These are phyloP conservation scores for Heliornis fulica DNA, from an alignment of 2,113 vertebrate genomes.

Conservation along the genomic window DNA sequence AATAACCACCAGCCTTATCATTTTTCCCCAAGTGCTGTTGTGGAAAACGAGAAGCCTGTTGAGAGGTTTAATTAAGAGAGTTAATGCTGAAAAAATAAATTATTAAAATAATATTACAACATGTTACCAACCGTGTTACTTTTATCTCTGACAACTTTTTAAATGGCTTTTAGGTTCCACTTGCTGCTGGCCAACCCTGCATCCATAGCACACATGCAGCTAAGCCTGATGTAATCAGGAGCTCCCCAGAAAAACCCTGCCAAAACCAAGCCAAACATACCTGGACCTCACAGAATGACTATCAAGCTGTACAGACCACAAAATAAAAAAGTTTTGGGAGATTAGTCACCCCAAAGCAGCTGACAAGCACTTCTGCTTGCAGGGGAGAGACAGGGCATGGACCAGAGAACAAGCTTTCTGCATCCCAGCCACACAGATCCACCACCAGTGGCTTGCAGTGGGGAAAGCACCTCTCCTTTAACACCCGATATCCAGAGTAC, in stretches of 20 bases:
- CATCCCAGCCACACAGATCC: neutral
- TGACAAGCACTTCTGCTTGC: neutral
- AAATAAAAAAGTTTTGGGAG: neutral
- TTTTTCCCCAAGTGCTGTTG: neutral
- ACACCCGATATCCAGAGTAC: neutral
- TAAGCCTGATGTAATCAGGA: neutral
- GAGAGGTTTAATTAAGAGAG: neutral
- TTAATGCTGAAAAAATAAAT: neutral
- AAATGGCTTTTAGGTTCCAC: neutral
- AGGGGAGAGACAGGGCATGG: neutral
- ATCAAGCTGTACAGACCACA: neutral
- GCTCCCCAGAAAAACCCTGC: neutral
- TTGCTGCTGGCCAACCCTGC: neutral
- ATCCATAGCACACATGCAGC: neutral
- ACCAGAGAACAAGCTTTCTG: rapidly evolving
- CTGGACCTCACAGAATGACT: neutral
- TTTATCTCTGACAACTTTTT: neutral
- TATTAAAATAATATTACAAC: neutral
- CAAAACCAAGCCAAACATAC: neutral
- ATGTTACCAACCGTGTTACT: neutral
- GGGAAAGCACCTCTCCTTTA: neutral
- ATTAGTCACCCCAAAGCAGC: neutral
- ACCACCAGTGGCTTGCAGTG: neutral
- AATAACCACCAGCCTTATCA: neutral
- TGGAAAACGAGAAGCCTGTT: neutral